Percentiles rank a stretch among this genome's conserved stretches.
phyloP scores from a whole-genome alignment of 2,888 invertebrate species.

The Coremacera marginata region DNA sequence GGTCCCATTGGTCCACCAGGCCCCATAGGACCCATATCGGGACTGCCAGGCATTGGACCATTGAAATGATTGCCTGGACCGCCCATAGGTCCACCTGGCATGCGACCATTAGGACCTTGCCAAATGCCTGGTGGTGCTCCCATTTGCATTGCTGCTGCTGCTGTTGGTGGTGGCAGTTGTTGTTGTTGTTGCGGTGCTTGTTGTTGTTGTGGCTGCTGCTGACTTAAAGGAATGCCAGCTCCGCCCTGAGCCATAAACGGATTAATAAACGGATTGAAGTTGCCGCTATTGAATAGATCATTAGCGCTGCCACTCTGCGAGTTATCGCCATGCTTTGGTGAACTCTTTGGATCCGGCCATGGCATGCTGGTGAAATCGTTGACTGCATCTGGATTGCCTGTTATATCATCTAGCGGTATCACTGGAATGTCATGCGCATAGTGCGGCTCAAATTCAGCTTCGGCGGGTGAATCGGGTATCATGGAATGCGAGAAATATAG shows the following conservation, averaged over 20 bases:
- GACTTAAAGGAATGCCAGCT: constrained; percentile 38
- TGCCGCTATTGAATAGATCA: constrained; percentile 39
- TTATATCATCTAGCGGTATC: constrained; percentile 91
- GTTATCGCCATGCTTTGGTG: constrained; percentile 69
- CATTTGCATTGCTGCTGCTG: constrained; percentile 8
- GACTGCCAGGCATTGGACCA: constrained; percentile 19
- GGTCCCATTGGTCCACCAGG: constrained; percentile 41
- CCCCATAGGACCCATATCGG: constrained; percentile 30
- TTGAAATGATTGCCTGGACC: constrained; percentile 9
- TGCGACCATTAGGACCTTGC: constrained; percentile 48
- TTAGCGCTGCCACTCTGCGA: constrained; percentile 39
- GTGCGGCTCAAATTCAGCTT: constrained; percentile 88
- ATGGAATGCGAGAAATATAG: constrained; percentile 84
- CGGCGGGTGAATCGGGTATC: constrained; percentile 88
- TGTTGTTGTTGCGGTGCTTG: constrained; percentile 43
- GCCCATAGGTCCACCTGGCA: background rate
- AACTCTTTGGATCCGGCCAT: constrained; percentile 88
- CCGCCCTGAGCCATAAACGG: constrained; percentile 53
- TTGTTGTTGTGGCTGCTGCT: constrained; percentile 40
- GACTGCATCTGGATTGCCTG: constrained; percentile 84
- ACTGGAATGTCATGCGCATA: constrained; percentile 81
- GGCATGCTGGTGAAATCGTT: constrained; percentile 82
- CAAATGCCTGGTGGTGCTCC: constrained; percentile 51
- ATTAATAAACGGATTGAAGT: constrained; percentile 62
- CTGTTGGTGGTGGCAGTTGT: constrained; percentile 40